phyloP scores from a whole-genome alignment of 2,888 invertebrate genomes.

The Allolobophora icterica region DNA sequence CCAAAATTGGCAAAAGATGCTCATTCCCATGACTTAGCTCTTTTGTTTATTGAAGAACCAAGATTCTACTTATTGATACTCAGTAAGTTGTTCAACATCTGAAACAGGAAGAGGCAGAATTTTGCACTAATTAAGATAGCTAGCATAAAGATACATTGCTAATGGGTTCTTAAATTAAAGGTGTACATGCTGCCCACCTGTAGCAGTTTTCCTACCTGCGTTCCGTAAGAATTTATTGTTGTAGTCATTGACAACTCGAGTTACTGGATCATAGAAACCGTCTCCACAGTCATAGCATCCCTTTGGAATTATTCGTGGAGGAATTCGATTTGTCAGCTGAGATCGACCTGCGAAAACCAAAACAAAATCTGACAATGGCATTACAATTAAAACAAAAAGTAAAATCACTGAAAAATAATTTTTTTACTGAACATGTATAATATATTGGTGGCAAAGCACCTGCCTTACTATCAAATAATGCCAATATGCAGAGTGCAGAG shows the following conservation, averaged over 20 bases:
- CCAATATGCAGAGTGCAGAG: too few relatives aligned
- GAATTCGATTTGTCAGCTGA: conserved; percentile 71
- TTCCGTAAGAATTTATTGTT: conserved; percentile 64
- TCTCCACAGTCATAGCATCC: conserved; percentile 78
- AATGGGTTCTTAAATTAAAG: too few relatives aligned
- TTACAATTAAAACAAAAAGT: background rate
- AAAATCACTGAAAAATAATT: background rate
- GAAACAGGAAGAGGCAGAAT: too few relatives aligned
- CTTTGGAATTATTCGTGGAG: conserved; percentile 71
- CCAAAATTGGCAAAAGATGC: too few relatives aligned
- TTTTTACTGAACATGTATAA: background rate
- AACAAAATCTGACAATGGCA: background rate
- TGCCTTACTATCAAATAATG: too few relatives aligned
- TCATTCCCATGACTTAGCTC: too few relatives aligned
- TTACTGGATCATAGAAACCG: conserved; percentile 70
- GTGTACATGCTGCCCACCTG: background rate
- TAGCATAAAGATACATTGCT: too few relatives aligned
- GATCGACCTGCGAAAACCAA: conserved; percentile 65
- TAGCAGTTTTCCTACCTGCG: conserved; percentile 57
- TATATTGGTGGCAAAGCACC: too few relatives aligned
- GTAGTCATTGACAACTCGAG: conserved; percentile 63
- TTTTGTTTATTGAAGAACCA: too few relatives aligned
- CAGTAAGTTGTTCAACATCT: too few relatives aligned
- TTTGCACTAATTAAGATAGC: too few relatives aligned
- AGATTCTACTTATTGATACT: too few relatives aligned